Percentiles rank a stretch among this genome's conserved stretches.
phyloP scores from a whole-genome alignment of 64 coral and sea anemone species.

The Stylophora pistillata region DNA sequence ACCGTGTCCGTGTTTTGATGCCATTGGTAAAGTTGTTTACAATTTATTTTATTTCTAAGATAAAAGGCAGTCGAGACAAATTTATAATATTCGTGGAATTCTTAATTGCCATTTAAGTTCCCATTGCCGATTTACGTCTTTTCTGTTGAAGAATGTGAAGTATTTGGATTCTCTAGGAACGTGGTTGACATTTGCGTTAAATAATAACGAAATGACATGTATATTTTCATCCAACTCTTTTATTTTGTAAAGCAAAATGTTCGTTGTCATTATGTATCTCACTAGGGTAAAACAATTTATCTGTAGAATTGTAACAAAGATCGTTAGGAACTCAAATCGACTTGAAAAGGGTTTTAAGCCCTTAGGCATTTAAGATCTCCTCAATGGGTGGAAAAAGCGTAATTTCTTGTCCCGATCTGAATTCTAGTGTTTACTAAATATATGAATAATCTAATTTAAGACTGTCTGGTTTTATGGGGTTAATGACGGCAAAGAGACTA shows the following conservation, averaged over 20 bases:
- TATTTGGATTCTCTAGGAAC: neutral
- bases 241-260: neutral
- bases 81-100: neutral
- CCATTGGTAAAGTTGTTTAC: neutral
- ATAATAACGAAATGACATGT: neutral
- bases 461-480: neutral
- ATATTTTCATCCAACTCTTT: neutral
- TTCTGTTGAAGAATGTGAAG: neutral
- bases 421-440: neutral
- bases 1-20: neutral
- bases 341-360: neutral
- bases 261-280: neutral
- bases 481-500: neutral
- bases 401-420: neutral
- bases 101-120: neutral
- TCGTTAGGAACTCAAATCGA: neutral
- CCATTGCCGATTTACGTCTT: neutral
- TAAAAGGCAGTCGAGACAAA: neutral
- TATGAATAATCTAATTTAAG: no score
- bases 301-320: neutral
- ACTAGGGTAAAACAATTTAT: neutral
- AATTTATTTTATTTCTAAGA: neutral
- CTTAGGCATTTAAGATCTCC: neutral
- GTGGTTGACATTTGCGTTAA: neutral
- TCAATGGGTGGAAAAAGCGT: neutral